These are phyloP conservation scores for Eupithecia inturbata DNA, from an alignment of 2,888 invertebrate genomes.

Conservation along the genomic window DNA sequence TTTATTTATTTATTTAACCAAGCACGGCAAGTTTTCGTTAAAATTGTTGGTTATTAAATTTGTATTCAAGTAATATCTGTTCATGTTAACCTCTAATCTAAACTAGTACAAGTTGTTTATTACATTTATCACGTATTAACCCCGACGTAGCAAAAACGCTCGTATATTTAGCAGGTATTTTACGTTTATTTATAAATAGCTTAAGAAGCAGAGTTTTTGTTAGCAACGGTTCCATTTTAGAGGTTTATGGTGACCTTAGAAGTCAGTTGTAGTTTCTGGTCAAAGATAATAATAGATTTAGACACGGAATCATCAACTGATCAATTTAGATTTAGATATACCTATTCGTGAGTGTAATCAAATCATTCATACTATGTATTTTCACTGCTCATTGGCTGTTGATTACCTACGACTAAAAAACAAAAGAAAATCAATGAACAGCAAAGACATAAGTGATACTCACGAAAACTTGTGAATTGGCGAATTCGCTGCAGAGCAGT, in stretches of 20 bases:
- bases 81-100: background rate
- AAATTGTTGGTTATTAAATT: too few species aligned
- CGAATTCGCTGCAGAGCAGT: too few species aligned
- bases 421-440: too few species aligned
- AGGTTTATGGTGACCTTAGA: background rate
- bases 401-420: too few species aligned
- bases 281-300: background rate
- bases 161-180: background rate
- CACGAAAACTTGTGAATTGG: too few species aligned
- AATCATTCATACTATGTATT: too few species aligned
- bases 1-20: too few species aligned
- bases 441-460: too few species aligned
- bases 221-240: background rate
- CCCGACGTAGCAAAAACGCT: background rate
- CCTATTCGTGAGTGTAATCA: too few species aligned
- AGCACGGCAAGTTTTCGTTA: too few species aligned
- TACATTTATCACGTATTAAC: background rate
- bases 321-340: too few species aligned
- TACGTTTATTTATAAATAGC: background rate
- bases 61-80: background rate
- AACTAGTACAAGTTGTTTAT: background rate
- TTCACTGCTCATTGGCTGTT: too few species aligned
- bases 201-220: background rate
- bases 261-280: background rate
- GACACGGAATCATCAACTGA: background rate